Conservation (phyloP, 2,113 vertebrate genomes). For the Calyptommatus sinebrachiatus region DNA sequence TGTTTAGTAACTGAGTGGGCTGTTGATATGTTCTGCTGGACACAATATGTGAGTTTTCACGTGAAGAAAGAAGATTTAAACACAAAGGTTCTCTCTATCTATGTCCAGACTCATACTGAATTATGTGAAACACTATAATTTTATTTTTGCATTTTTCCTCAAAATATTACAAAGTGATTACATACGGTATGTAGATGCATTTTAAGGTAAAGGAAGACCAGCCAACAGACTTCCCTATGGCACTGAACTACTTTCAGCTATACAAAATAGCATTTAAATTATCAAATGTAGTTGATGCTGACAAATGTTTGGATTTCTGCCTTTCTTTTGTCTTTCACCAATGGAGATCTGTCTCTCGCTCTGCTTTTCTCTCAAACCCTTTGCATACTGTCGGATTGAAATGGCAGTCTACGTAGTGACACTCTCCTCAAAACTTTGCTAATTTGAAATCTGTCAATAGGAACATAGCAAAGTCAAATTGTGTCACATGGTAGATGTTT, state of each 20-base stretch:
- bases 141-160: neutral
- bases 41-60: neutral
- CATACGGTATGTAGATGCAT: conserved; percentile 5
- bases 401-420: conserved; percentile 4
- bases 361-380: neutral
- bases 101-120: no score
- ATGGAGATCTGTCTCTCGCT: neutral
- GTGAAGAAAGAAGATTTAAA: neutral
- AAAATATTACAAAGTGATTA: neutral
- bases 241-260: neutral
- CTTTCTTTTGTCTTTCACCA: rapidly evolving
- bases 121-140: no score
- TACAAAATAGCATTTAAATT: neutral
- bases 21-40: no score
- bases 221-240: neutral
- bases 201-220: conserved; percentile 5
- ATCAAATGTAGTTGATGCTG: neutral
- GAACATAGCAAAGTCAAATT: neutral
- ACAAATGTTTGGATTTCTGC: neutral
- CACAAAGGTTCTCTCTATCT: neutral
- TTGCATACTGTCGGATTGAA: neutral
- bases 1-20: no score
- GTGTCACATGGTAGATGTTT: neutral
- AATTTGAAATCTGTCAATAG: neutral
- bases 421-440: neutral